A percentile compares a stretch with the other conserved stretches of the same genome.
Evolutionary conservation across 1,140 invertebrate species (phyloP).

Genomic region (Pogonomyrmex barbatus): DNA sequence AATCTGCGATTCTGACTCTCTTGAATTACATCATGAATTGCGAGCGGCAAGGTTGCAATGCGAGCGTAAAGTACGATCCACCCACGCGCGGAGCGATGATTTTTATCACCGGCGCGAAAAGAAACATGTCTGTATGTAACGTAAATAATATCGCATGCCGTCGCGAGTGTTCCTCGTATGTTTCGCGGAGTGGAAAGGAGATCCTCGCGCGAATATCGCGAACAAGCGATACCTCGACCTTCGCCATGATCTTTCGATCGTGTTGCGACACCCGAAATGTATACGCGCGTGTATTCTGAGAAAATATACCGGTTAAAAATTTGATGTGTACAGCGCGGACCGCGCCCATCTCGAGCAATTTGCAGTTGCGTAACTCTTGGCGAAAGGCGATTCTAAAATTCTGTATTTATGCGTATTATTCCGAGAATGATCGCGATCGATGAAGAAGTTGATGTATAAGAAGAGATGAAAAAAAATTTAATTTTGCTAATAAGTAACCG

Average conservation of each 20-base stretch:
- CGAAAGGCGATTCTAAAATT: neutral
- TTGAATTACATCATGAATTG: conserved; percentile 21
- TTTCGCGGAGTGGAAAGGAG: conserved; percentile 1
- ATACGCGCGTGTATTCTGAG: neutral
- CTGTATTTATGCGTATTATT: neutral
- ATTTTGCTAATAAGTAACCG: neutral
- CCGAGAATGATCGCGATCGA: neutral
- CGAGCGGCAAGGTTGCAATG: conserved; percentile 7
- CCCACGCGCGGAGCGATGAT: conserved; percentile 4
- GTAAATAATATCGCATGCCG: conserved; percentile 24
- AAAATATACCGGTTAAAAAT: conserved; percentile 32
- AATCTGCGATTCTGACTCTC: neutral
- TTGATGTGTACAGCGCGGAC: neutral
- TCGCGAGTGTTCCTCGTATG: neutral
- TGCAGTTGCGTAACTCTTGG: conserved; percentile 29
- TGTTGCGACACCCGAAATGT: neutral
- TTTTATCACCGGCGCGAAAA: conserved; percentile 37
- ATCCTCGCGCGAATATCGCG: conserved; percentile 18
- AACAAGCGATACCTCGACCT: conserved; percentile 4
- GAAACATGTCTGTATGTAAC: conserved; percentile 5
- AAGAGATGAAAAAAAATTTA: neutral
- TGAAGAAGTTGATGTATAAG: neutral
- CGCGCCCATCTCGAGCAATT: neutral
- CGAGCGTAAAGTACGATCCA: conserved; percentile 6
- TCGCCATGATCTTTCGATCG: conserved; percentile 13